phyloP scores from a whole-genome alignment of 2,888 invertebrate genomes.

The Gymnosoma rotundatum region DNA sequence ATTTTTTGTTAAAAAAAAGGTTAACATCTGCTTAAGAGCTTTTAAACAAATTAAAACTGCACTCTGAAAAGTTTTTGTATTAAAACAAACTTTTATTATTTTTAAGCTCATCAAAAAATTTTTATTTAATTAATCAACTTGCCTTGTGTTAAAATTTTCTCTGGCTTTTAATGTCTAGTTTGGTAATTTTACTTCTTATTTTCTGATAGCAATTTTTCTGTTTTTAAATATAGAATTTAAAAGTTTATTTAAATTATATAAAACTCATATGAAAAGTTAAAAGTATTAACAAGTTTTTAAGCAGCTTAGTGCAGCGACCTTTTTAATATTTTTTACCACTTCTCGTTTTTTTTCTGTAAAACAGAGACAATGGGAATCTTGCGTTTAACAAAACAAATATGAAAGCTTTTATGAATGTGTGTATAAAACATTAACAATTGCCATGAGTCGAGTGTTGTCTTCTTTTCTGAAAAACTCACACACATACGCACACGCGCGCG shows the following conservation, averaged over 20 bases:
- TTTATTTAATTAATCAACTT: slow-evolving; percentile 54
- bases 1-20: not conserved
- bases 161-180: not conserved
- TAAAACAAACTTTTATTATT: slow-evolving; percentile 14
- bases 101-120: slow-evolving; percentile 17
- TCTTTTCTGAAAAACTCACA: no score
- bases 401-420: not conserved
- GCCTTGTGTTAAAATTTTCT: not conserved
- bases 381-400: not conserved
- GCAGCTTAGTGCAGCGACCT: slow-evolving; percentile 63
- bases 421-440: not conserved
- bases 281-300: slow-evolving; percentile 52
- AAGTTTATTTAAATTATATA: slow-evolving; percentile 26
- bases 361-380: slow-evolving; percentile 47
- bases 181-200: not conserved
- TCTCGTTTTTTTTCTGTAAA: slow-evolving; percentile 37
- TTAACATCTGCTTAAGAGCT: slow-evolving; percentile 40
- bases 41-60: slow-evolving; percentile 33
- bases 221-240: not conserved
- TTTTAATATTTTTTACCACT: slow-evolving; percentile 40
- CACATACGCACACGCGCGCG: no score
- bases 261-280: slow-evolving; percentile 40
- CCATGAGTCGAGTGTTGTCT: not conserved
- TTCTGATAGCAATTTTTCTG: not conserved
- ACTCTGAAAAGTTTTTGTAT: not conserved